Conservation (phyloP, 2,113 vertebrate genomes). For the Syrmaticus mikado region DNA sequence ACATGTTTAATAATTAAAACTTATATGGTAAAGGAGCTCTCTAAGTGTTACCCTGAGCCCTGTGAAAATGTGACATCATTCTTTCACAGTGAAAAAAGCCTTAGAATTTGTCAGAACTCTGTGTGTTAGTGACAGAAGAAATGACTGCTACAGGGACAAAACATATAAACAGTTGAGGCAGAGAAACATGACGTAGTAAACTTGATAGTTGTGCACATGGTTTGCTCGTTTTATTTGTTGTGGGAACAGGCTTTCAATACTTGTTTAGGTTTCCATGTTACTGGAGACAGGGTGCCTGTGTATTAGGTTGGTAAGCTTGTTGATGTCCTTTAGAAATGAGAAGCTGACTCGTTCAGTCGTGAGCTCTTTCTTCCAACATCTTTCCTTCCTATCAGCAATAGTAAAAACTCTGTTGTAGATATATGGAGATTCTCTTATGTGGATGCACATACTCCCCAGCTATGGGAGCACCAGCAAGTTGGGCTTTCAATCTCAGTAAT, state of each 20-base stretch:
- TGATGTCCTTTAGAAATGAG: not conserved
- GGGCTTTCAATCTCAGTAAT: not conserved
- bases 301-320: not conserved
- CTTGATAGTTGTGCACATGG: rapidly evolving
- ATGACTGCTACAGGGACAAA: not conserved
- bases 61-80: not conserved
- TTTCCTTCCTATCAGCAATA: not conserved
- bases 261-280: not conserved
- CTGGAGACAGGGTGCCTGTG: not conserved
- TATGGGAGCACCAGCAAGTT: not conserved
- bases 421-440: rapidly evolving
- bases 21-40: rapidly evolving
- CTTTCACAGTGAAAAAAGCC: not conserved
- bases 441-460: rapidly evolving
- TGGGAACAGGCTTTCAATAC: not conserved
- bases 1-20: not conserved
- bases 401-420: not conserved
- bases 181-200: not conserved
- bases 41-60: not conserved
- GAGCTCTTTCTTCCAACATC: not conserved
- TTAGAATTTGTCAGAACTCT: not conserved
- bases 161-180: not conserved
- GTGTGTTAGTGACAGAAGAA: not conserved
- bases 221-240: not conserved
- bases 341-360: not conserved